Conservation (phyloP, 2,797 vertebrate genomes). For the Prunella strophiata region DNA sequence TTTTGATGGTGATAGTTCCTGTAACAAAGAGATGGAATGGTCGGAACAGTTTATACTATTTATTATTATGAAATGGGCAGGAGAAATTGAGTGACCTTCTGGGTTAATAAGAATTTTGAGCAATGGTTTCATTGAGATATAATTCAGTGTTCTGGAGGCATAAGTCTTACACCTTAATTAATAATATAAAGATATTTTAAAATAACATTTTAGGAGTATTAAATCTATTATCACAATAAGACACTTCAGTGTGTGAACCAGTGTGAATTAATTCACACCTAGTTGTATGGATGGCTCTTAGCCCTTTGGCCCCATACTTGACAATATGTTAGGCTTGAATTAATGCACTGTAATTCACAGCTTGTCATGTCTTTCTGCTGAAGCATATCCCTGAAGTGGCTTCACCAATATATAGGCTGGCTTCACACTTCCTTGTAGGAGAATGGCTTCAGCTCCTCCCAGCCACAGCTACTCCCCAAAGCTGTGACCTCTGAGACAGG, state of each 20-base stretch:
- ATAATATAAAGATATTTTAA: constrained; percentile 68
- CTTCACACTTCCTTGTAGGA: constrained; percentile 1
- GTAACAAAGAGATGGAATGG: constrained; percentile 57
- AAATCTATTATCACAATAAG: constrained; percentile 68
- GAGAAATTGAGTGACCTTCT: constrained; percentile 71
- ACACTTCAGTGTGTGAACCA: constrained; percentile 43
- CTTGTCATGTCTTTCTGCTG: constrained; percentile 57
- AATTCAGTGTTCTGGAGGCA: constrained; percentile 62
- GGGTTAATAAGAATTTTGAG: constrained; percentile 76
- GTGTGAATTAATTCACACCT: constrained; percentile 66
- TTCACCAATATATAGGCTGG: constrained; percentile 9
- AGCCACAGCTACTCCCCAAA: neutral
- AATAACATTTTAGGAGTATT: constrained; percentile 68
- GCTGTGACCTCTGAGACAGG: constrained; percentile 5
- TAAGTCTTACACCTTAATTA: constrained; percentile 61
- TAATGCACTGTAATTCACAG: constrained; percentile 66
- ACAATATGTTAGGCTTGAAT: constrained; percentile 62
- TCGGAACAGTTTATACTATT: constrained; percentile 65
- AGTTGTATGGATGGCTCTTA: constrained; percentile 55
- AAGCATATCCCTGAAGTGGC: constrained; percentile 28
- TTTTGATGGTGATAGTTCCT: constrained; percentile 62
- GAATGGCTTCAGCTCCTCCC: constrained; percentile 21
- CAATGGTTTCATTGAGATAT: constrained; percentile 70
- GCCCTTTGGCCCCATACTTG: constrained; percentile 53
- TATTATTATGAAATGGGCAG: constrained; percentile 66